Conservation (phyloP, 1,140 invertebrate genomes). For the Nebria ingens region DNA sequence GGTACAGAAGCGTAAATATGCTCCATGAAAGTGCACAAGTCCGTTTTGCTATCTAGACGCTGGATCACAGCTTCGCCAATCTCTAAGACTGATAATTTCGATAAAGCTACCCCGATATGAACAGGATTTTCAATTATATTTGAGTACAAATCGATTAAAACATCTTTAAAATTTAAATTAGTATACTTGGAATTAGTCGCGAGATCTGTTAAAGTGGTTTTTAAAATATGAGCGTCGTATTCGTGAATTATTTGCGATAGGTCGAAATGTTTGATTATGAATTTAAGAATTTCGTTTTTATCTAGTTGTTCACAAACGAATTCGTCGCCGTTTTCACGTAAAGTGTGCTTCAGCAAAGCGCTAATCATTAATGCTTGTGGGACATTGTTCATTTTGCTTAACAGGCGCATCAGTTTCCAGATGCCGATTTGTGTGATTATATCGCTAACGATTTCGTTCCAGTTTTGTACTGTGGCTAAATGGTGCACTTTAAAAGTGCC, state of each 20-base stretch:
- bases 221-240: background rate
- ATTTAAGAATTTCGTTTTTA: background rate
- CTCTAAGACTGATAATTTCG: constrained; percentile 14
- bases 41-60: constrained; percentile 6
- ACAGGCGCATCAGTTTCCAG: background rate
- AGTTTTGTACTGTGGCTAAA: background rate
- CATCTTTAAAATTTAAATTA: background rate
- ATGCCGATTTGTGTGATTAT: background rate
- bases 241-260: background rate
- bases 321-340: background rate
- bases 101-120: constrained; percentile 13
- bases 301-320: background rate
- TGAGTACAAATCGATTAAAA: constrained; percentile 10
- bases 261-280: background rate
- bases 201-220: background rate
- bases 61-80: constrained; percentile 15
- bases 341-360: background rate
- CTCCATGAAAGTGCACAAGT: constrained; percentile 14
- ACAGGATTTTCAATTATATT: constrained; percentile 14
- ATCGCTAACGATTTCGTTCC: background rate
- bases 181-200: background rate
- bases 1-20: constrained; percentile 14
- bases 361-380: background rate
- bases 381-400: background rate
- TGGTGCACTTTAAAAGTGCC: background rate